A percentile compares a stretch with the other conserved stretches of the same genome.
Conservation (phyloP, 2,888 invertebrate species). For the Lithodes maja region DNA sequence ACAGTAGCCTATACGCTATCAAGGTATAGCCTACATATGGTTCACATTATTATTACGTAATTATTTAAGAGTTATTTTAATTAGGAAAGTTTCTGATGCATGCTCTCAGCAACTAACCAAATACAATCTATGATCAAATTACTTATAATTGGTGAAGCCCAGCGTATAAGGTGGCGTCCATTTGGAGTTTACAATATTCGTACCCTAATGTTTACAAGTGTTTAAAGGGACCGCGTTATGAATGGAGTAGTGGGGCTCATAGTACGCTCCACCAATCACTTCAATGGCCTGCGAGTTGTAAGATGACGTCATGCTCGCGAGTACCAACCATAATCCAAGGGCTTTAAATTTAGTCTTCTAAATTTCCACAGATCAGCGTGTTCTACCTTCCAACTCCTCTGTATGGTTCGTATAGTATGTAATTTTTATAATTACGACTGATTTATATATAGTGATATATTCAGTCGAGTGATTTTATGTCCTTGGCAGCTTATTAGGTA, state of each 20-base stretch:
- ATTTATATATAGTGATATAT: neutral
- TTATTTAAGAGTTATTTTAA: no score
- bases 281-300: slow-evolving; percentile 62
- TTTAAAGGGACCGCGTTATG: slow-evolving; percentile 61
- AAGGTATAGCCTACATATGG: no score
- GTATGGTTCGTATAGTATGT: neutral
- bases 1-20: no score
- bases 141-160: no score
- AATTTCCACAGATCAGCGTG: slow-evolving; percentile 21
- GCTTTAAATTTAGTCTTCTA: slow-evolving; percentile 33
- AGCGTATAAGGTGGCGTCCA: no score
- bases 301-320: slow-evolving; percentile 54
- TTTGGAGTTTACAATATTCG: neutral
- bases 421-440: neutral
- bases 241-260: slow-evolving; percentile 39
- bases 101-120: no score
- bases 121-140: no score
- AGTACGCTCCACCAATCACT: slow-evolving; percentile 56
- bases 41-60: no score
- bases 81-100: no score
- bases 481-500: slow-evolving; percentile 1
- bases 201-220: slow-evolving; percentile 48
- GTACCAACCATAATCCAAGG: slow-evolving; percentile 39
- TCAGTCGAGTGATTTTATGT: neutral
- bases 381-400: neutral